Conservation (phyloP, 2,888 invertebrate genomes). For the Atrina japonica region DNA sequence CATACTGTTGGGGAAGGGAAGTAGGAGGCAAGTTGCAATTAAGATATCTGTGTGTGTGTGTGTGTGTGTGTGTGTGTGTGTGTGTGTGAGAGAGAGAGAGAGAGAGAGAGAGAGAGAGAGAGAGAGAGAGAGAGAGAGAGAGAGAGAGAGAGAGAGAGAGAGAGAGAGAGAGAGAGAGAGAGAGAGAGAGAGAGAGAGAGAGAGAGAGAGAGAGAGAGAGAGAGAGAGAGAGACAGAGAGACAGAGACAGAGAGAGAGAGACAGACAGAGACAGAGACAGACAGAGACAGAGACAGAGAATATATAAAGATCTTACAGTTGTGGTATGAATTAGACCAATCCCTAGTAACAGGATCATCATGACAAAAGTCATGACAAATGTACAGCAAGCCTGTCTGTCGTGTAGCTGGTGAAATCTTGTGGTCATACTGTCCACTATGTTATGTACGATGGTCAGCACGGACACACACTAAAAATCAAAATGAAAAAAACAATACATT, state of each 20-base stretch:
- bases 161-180: background rate
- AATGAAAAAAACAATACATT: background rate
- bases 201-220: background rate
- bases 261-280: background rate
- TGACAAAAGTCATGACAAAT: constrained; percentile 67
- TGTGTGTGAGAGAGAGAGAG: background rate
- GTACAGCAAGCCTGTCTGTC: constrained; percentile 65
- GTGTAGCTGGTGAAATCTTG: constrained; percentile 60
- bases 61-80: too few species aligned
- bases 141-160: background rate
- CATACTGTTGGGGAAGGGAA: too few species aligned
- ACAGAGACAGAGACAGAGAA: background rate
- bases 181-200: background rate
- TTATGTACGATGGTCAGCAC: constrained; percentile 73
- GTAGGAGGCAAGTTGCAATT: too few species aligned
- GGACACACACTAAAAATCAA: constrained; percentile 62
- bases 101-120: background rate
- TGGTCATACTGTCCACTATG: constrained; percentile 65
- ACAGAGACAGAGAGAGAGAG: background rate
- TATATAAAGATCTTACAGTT: constrained; percentile 52
- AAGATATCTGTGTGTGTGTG: too few species aligned
- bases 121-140: background rate
- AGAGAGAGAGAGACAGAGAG: background rate
- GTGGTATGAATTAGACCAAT: constrained; percentile 70
- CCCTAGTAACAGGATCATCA: constrained; percentile 64